These are phyloP conservation scores for Sturmia bella DNA, from an alignment of 2,888 invertebrate species.

Conservation along the genomic window DNA sequence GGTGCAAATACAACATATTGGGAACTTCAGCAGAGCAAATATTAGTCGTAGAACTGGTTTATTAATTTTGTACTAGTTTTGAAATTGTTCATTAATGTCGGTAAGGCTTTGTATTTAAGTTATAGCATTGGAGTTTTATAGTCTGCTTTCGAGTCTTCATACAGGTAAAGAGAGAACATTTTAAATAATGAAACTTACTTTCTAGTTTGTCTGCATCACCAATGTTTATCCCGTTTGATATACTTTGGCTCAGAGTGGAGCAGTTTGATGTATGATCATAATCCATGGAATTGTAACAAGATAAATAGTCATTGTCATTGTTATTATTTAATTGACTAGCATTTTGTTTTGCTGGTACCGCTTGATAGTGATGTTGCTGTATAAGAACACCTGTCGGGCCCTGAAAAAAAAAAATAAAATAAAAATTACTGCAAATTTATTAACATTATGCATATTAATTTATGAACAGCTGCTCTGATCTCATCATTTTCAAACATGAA, in stretches of 20 bases:
- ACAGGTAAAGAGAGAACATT: not conserved
- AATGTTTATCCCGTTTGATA: slow-evolving; percentile 70
- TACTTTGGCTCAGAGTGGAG: slow-evolving; percentile 76
- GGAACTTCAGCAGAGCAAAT: too few species aligned
- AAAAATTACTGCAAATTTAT: too few species aligned
- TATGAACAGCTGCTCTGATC: too few species aligned
- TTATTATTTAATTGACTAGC: slow-evolving; percentile 72
- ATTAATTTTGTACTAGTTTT: too few species aligned
- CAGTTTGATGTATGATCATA: slow-evolving; percentile 79
- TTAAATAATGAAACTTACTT: slow-evolving; percentile 71
- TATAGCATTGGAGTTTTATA: too few species aligned
- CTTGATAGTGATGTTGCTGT: slow-evolving; percentile 96
- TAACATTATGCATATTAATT: too few species aligned
- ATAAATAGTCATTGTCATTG: slow-evolving; percentile 73
- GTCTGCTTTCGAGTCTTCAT: too few species aligned
- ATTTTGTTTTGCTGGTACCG: slow-evolving; percentile 84
- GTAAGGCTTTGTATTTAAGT: too few species aligned
- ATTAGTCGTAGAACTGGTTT: too few species aligned
- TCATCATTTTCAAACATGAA: too few species aligned
- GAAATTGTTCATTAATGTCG: too few species aligned
- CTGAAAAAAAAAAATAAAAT: slow-evolving; percentile 74
- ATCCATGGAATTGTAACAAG: slow-evolving; percentile 78
- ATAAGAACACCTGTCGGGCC: slow-evolving; percentile 95
- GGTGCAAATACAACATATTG: too few species aligned
- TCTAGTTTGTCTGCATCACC: slow-evolving; percentile 76